Percentiles rank a stretch among this genome's conserved stretches.
These are phyloP conservation scores for Lasioglossum calceatum DNA, from an alignment of 2,888 invertebrate genomes.

Conservation along the genomic window DNA sequence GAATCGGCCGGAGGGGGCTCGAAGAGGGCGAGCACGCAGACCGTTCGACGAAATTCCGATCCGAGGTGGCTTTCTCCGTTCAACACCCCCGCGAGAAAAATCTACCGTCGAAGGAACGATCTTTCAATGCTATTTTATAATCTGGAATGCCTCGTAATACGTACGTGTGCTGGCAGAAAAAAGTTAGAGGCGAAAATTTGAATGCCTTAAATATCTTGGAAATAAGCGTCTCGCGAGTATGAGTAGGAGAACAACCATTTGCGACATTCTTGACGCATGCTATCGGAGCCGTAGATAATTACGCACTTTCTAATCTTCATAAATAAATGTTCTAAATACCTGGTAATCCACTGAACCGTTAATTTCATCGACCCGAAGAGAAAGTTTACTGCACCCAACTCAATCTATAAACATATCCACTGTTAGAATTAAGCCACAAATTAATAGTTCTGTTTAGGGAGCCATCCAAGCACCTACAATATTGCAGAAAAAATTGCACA, in stretches of 20 bases:
- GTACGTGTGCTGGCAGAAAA: neutral
- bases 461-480: neutral
- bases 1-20: constrained; percentile 29
- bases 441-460: neutral
- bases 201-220: neutral
- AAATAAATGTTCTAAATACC: neutral
- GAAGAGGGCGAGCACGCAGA: constrained; percentile 10
- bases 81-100: neutral
- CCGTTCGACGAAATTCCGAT: constrained; percentile 27
- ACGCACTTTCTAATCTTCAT: neutral
- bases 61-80: neutral
- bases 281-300: neutral
- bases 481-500: neutral
- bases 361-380: neutral
- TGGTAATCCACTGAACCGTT: neutral
- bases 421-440: neutral
- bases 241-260: neutral
- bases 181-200: neutral
- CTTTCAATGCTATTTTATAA: neutral
- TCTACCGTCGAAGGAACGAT: neutral
- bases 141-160: neutral
- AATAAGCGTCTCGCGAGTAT: neutral
- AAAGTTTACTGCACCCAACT: neutral
- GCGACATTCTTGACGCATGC: neutral
- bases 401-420: neutral